Evolutionary conservation across 2,113 vertebrate species (phyloP).

Genomic region (Gambusia affinis): DNA sequence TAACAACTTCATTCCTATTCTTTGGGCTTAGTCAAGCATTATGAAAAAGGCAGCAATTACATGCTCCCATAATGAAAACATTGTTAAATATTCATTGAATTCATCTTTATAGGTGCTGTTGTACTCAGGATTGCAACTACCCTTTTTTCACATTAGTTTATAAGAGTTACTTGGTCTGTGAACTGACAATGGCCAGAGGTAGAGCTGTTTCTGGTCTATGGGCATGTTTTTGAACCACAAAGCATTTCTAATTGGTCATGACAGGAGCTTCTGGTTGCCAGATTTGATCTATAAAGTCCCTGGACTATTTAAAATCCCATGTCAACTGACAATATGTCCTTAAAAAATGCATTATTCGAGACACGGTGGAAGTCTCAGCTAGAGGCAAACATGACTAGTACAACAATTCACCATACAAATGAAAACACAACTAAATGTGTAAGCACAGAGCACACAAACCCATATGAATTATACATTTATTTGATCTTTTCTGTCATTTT

Average conservation of each 20-base stretch:
- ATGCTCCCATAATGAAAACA: constrained; percentile 58
- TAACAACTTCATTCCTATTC: constrained; percentile 39
- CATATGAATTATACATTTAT: constrained; percentile 4
- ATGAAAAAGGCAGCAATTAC: constrained; percentile 64
- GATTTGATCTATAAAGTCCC: constrained; percentile 59
- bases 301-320: constrained; percentile 56
- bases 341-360: constrained; percentile 51
- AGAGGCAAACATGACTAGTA: constrained; percentile 7
- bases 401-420: constrained; percentile 22
- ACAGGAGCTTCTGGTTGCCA: constrained; percentile 72
- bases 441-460: background rate
- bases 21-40: constrained; percentile 56
- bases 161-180: constrained; percentile 31
- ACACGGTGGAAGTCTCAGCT: constrained; percentile 21
- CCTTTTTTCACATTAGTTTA: constrained; percentile 24
- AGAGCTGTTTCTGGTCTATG: constrained; percentile 47
- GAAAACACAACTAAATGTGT: background rate
- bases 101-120: constrained; percentile 37
- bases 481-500: constrained; percentile 8
- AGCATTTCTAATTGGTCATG: constrained; percentile 72
- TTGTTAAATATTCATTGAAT: constrained; percentile 70
- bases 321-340: constrained; percentile 23
- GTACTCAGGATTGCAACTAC: constrained; percentile 15
- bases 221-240: constrained; percentile 56
- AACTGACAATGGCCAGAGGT: constrained; percentile 66